These are phyloP conservation scores for Chauna torquata DNA, from an alignment of 2,113 vertebrate species.

Conservation along the genomic window DNA sequence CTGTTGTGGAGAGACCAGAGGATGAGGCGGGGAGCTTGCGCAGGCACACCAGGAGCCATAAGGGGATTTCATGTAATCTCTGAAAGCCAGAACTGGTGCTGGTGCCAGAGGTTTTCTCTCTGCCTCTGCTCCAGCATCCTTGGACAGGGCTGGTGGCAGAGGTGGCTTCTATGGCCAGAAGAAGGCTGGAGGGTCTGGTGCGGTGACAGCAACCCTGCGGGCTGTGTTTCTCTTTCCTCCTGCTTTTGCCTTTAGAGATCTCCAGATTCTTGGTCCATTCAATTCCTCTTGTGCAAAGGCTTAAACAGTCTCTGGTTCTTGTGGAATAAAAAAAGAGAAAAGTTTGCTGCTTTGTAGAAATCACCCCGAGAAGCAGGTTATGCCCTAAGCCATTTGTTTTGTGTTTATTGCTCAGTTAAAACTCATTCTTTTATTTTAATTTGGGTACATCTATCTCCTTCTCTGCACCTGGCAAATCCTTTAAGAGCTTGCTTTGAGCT, in stretches of 20 bases:
- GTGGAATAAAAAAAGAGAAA: background rate
- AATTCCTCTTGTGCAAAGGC: background rate
- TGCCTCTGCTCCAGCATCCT: background rate
- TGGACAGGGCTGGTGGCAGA: background rate
- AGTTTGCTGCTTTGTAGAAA: background rate
- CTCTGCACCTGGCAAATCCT: background rate
- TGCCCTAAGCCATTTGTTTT: fast-evolving
- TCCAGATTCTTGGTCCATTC: background rate
- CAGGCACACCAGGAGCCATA: background rate
- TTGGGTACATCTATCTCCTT: background rate
- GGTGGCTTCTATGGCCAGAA: background rate
- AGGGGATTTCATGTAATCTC: background rate
- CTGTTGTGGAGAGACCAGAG: background rate
- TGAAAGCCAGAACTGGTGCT: background rate
- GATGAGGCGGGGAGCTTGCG: background rate
- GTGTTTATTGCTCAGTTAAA: background rate
- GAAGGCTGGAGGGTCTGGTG: fast-evolving
- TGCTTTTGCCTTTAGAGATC: background rate
- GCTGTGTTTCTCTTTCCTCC: background rate
- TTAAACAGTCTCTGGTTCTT: background rate
- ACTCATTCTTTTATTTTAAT: background rate
- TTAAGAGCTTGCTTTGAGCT: background rate
- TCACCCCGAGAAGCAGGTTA: background rate
- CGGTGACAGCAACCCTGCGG: fast-evolving
- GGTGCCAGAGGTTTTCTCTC: background rate